Evolutionary conservation across 2,113 vertebrate genomes (phyloP).

Genomic region (Dascyllus trimaculatus): DNA sequence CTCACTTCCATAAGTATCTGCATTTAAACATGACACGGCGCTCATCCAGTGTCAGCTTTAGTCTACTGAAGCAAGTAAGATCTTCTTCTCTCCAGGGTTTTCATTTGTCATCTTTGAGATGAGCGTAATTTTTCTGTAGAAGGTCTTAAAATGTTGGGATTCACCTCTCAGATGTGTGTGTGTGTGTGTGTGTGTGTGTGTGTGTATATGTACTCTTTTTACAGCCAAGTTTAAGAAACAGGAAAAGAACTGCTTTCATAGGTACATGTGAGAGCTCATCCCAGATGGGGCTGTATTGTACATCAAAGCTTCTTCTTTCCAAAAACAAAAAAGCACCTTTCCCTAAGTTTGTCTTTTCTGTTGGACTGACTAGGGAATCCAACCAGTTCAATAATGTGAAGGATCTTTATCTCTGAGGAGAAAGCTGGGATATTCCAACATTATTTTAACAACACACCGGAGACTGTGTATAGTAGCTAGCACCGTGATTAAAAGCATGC

Average conservation of each 20-base stretch:
- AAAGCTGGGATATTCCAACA: slow-evolving; percentile 6
- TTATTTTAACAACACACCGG: slow-evolving; percentile 29
- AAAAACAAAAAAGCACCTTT: not conserved
- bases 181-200: too few species aligned
- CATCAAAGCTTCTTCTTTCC: slow-evolving; percentile 50
- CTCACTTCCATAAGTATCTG: slow-evolving; percentile 20
- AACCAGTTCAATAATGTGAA: slow-evolving; percentile 3
- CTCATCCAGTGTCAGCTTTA: slow-evolving; percentile 50
- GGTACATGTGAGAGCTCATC: slow-evolving; percentile 32
- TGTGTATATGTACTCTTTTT: not conserved
- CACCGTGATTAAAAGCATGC: slow-evolving; percentile 6
- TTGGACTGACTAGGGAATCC: slow-evolving; percentile 24
- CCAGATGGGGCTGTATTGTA: slow-evolving; percentile 34
- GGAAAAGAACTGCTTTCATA: slow-evolving; percentile 41
- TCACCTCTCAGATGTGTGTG: slow-evolving; percentile 33
- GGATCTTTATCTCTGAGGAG: slow-evolving; percentile 10
- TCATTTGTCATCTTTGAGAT: slow-evolving; percentile 48
- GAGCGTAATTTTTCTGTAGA: slow-evolving; percentile 22
- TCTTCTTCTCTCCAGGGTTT: slow-evolving; percentile 45
- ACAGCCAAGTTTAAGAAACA: slow-evolving; percentile 24
- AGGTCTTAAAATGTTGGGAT: slow-evolving; percentile 2
- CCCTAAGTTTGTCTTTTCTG: slow-evolving; percentile 12
- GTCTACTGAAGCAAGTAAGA: slow-evolving; percentile 19
- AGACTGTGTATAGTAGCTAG: not conserved
- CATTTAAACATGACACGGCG: slow-evolving; percentile 44